Percentiles rank a stretch among this genome's conserved stretches.
phyloP scores from a whole-genome alignment of 1,140 invertebrate species.

The Lepidurus couesii region DNA sequence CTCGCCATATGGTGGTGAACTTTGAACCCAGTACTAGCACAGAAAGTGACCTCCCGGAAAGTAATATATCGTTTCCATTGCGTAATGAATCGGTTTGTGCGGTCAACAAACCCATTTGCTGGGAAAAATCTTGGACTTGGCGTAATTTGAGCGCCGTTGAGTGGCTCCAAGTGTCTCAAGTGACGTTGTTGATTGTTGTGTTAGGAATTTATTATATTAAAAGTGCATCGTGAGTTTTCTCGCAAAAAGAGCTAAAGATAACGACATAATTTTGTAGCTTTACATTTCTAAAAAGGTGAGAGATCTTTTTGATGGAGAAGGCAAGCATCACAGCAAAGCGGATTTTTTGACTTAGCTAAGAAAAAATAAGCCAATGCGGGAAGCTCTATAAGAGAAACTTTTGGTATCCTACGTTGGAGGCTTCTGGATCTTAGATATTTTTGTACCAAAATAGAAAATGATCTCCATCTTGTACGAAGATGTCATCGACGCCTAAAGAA shows the following conservation, averaged over 20 bases:
- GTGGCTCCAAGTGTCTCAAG: neutral
- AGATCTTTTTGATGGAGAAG: neutral
- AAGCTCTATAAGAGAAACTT: slow-evolving; percentile 1
- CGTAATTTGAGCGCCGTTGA: neutral
- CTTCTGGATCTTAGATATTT: slow-evolving; percentile 60
- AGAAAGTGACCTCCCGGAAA: neutral
- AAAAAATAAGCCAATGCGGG: slow-evolving; percentile 23
- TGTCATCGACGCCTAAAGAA: slow-evolving; percentile 69
- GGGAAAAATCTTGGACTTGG: neutral
- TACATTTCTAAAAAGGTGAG: neutral
- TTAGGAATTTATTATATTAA: slow-evolving; percentile 23
- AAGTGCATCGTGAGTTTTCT: slow-evolving; percentile 5
- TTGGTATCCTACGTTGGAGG: neutral
- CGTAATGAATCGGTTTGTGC: neutral
- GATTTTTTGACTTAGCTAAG: neutral
- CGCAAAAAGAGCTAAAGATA: no score
- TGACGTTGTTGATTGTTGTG: neutral
- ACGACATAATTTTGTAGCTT: no score
- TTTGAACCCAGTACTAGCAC: neutral
- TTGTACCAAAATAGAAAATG: slow-evolving; percentile 87
- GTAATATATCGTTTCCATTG: neutral
- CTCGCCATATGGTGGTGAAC: neutral
- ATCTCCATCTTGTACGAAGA: slow-evolving; percentile 72
- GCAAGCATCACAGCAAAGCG: slow-evolving; percentile 18
- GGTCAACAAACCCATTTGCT: neutral